phyloP scores from a whole-genome alignment of 2,888 invertebrate genomes.

The Drosophila heteroneura region DNA sequence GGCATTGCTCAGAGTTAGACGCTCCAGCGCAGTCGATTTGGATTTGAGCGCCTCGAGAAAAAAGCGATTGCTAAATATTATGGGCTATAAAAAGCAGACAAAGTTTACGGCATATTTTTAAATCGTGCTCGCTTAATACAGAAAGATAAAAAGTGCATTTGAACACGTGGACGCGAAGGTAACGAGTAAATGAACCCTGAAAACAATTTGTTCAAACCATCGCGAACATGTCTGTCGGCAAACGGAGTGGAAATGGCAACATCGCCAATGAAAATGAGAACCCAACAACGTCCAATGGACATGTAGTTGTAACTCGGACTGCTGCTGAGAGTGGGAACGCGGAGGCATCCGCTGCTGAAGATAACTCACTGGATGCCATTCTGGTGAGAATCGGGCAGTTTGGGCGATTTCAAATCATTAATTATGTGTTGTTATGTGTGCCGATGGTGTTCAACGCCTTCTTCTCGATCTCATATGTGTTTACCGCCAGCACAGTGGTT shows the following conservation, averaged over 20 bases:
- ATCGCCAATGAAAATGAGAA: constrained; percentile 9
- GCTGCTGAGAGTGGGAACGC: constrained; percentile 13
- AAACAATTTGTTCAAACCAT: constrained; percentile 10
- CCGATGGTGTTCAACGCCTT: constrained; percentile 89
- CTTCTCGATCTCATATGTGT: constrained; percentile 89
- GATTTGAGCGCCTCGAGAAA: constrained; percentile 16
- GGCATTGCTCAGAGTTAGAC: constrained; percentile 53
- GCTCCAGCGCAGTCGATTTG: constrained; percentile 37
- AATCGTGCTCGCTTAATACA: constrained; percentile 23
- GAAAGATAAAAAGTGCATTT: constrained; percentile 61
- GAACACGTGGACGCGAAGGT: constrained; percentile 52
- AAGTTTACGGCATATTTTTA: constrained; percentile 56
- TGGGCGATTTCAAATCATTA: constrained; percentile 88
- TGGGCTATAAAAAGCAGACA: constrained; percentile 52
- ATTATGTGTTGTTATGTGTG: constrained; percentile 87
- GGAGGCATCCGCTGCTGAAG: constrained; percentile 50
- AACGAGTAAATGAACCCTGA: not conserved
- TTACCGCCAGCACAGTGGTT: constrained; percentile 89
- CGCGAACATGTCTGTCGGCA: constrained; percentile 31
- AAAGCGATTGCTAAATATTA: constrained; percentile 1
- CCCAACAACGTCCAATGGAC: constrained; percentile 40
- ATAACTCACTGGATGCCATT: constrained; percentile 75
- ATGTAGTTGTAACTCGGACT: constrained; percentile 19
- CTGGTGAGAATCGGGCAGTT: constrained; percentile 87
- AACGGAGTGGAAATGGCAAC: constrained; percentile 18